Evolutionary conservation across 2,888 invertebrate genomes (phyloP).

Genomic region (Empis livida): DNA sequence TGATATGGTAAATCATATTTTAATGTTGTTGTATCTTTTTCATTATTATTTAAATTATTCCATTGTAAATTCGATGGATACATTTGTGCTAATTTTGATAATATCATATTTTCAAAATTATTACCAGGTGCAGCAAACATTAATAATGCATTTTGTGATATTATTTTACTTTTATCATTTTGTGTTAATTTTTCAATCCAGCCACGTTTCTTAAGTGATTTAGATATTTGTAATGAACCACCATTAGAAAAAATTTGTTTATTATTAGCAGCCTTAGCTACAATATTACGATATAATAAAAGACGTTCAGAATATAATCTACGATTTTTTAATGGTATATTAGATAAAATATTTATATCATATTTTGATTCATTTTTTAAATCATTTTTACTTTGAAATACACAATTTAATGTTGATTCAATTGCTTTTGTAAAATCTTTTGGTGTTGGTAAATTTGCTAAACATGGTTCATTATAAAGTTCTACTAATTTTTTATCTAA

Average conservation of each 20-base stretch:
- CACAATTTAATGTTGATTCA: no score
- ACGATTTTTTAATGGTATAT: no score
- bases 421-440: no score
- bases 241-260: conserved; percentile 30
- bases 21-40: no score
- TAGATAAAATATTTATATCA: no score
- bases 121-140: conserved; percentile 27
- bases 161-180: conserved; percentile 22
- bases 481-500: no score
- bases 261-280: background rate
- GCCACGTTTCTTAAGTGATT: conserved; percentile 48
- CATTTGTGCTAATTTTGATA: conserved; percentile 47
- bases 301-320: no score
- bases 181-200: conserved; percentile 59
- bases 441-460: no score
- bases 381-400: no score
- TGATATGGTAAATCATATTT: conserved; percentile 2
- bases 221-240: conserved; percentile 22
- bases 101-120: conserved; percentile 32
- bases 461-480: no score
- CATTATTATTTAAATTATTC: conserved; percentile 32
- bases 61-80: conserved; percentile 59
- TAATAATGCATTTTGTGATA: conserved; percentile 23
- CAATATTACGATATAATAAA: background rate
- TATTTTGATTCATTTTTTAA: no score